A percentile compares a stretch with the other conserved stretches of the same genome.
These are phyloP conservation scores for Pagetopsis macropterus DNA, from an alignment of 2,797 vertebrate species.

Conservation along the genomic window DNA sequence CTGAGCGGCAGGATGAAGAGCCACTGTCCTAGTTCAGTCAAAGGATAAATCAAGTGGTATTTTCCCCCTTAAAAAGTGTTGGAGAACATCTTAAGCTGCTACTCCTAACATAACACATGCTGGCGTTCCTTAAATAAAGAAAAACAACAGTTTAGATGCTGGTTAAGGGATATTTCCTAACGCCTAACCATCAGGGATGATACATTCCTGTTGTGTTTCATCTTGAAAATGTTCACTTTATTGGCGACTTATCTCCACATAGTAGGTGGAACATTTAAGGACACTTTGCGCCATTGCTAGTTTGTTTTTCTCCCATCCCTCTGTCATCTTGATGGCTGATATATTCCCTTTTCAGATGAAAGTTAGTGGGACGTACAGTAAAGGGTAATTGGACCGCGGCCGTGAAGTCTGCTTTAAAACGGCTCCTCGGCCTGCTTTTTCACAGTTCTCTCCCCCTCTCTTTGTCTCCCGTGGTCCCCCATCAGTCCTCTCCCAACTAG, in stretches of 20 bases:
- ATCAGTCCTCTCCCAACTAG: slow-evolving; percentile 70
- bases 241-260: neutral
- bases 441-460: slow-evolving; percentile 28
- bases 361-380: slow-evolving; percentile 29
- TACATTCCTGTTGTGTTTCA: neutral
- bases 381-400: slow-evolving; percentile 45
- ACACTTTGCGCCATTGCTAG: neutral
- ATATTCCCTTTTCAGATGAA: slow-evolving; percentile 34
- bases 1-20: slow-evolving; percentile 18
- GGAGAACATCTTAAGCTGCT: slow-evolving; percentile 3
- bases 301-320: slow-evolving; percentile 1
- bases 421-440: slow-evolving; percentile 31
- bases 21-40: slow-evolving; percentile 11
- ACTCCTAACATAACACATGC: neutral
- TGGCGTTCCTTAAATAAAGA: neutral
- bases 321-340: slow-evolving; percentile 5
- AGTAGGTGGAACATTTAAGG: neutral
- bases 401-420: slow-evolving; percentile 37
- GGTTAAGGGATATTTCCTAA: neutral
- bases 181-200: neutral
- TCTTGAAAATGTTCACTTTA: neutral
- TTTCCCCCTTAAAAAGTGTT: neutral
- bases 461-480: slow-evolving; percentile 55
- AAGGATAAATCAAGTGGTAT: slow-evolving; percentile 27
- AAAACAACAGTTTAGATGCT: neutral